Evolutionary conservation across 2,888 invertebrate species (phyloP).

Genomic region (Sylvicola fuscatus): DNA sequence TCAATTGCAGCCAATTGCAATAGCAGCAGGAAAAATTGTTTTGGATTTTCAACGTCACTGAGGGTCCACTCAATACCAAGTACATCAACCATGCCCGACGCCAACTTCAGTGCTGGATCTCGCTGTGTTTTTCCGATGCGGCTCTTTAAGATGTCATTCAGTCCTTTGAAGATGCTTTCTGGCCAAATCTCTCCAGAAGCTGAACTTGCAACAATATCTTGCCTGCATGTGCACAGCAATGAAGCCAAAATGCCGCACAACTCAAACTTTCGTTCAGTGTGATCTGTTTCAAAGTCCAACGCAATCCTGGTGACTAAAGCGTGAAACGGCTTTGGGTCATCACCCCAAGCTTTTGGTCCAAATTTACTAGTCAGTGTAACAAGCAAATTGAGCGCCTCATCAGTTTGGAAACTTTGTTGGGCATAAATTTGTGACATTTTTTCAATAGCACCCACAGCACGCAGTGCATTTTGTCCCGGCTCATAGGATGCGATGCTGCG

Average conservation of each 20-base stretch:
- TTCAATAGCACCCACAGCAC: slow-evolving; percentile 54
- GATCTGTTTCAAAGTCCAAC: slow-evolving; percentile 72
- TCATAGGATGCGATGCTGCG: slow-evolving; percentile 60
- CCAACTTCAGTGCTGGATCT: slow-evolving; percentile 69
- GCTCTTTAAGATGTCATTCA: slow-evolving; percentile 65
- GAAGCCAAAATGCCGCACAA: slow-evolving; percentile 60
- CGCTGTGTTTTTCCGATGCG: slow-evolving; percentile 75
- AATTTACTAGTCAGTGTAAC: slow-evolving; percentile 52
- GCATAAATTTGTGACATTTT: slow-evolving; percentile 74
- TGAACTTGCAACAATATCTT: slow-evolving; percentile 38
- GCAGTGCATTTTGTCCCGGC: slow-evolving; percentile 58
- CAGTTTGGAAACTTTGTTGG: slow-evolving; percentile 74
- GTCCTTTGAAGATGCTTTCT: slow-evolving; percentile 55
- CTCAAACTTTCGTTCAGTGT: slow-evolving; percentile 77
- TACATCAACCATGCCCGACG: slow-evolving; percentile 58
- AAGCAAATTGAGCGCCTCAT: slow-evolving; percentile 65
- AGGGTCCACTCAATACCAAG: slow-evolving; percentile 73
- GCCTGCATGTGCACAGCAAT: slow-evolving; percentile 50
- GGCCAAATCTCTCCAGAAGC: slow-evolving; percentile 63
- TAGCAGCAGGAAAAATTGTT: slow-evolving; percentile 61
- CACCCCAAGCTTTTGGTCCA: slow-evolving; percentile 56
- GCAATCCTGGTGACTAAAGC: slow-evolving; percentile 64
- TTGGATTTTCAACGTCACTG: slow-evolving; percentile 54
- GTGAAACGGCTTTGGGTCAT: slow-evolving; percentile 59
- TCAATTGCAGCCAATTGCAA: slow-evolving; percentile 81